These are phyloP conservation scores for Cepphus grylle DNA, from an alignment of 2,113 vertebrate genomes.

Conservation along the genomic window DNA sequence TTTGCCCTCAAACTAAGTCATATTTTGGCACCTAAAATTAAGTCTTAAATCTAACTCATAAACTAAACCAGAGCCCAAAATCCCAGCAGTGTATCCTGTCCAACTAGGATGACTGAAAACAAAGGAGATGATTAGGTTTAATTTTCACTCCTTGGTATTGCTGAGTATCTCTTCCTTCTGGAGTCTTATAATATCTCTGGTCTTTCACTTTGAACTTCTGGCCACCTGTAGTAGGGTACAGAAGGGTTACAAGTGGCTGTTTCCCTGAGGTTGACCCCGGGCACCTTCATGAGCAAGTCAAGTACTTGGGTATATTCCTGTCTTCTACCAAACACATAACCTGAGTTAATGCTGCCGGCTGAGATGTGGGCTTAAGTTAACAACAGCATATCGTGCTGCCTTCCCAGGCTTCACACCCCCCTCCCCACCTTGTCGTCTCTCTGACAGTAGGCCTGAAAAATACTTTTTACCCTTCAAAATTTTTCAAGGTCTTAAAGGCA, in stretches of 20 bases:
- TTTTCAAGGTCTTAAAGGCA: background rate
- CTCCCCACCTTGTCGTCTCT: background rate
- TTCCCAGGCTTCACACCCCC: fast-evolving
- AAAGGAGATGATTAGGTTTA: background rate
- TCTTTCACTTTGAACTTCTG: background rate
- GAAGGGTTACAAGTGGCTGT: background rate
- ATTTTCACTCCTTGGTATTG: background rate
- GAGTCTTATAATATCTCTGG: background rate
- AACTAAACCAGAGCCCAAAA: background rate
- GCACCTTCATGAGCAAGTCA: background rate
- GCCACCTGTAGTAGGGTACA: background rate
- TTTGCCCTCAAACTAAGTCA: background rate
- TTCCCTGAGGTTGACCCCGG: background rate
- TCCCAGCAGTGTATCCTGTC: background rate
- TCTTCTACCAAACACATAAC: background rate
- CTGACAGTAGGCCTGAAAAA: background rate
- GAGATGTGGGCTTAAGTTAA: background rate
- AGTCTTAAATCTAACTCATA: background rate
- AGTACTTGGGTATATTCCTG: background rate
- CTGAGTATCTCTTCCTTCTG: background rate
- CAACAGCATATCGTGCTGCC: background rate
- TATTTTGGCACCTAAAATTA: constrained; percentile 1
- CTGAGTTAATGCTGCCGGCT: background rate
- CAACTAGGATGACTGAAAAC: background rate
- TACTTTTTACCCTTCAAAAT: background rate